Evolutionary conservation across 2,888 invertebrate genomes (phyloP).

Genomic region (Erpobdella octoculata): DNA sequence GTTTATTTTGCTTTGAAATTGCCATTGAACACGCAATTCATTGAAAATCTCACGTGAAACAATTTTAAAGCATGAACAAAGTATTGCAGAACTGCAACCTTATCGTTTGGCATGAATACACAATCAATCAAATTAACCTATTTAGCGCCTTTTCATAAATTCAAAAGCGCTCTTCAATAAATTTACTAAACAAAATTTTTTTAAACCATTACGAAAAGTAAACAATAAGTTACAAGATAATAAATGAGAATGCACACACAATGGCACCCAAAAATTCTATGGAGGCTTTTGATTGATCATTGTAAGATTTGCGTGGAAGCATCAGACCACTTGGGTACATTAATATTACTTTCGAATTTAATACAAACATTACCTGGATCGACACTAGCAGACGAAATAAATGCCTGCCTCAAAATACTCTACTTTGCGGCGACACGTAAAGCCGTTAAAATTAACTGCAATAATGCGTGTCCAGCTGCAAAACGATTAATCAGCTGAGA

Average conservation of each 20-base stretch:
- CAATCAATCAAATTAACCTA: too few species aligned
- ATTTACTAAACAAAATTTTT: too few species aligned
- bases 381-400: slow-evolving; percentile 4
- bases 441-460: slow-evolving; percentile 6
- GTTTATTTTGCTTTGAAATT: slow-evolving; percentile 14
- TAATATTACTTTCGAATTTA: too few species aligned
- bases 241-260: too few species aligned
- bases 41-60: background rate
- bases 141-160: too few species aligned
- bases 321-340: background rate
- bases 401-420: slow-evolving; percentile 10
- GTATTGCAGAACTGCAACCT: background rate
- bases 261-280: slow-evolving; percentile 12
- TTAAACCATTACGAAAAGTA: too few species aligned
- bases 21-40: slow-evolving; percentile 5
- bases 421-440: background rate
- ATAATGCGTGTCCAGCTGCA: background rate
- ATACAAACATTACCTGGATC: slow-evolving; percentile 2
- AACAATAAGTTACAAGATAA: too few species aligned
- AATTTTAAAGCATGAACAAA: background rate
- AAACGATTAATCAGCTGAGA: background rate
- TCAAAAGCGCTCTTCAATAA: too few species aligned
- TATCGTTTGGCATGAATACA: slow-evolving; percentile 18
- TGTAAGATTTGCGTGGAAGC: background rate
- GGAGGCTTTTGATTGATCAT: background rate